These are phyloP conservation scores for Calidris pygmaea DNA, from an alignment of 2,113 vertebrate genomes.

Conservation along the genomic window DNA sequence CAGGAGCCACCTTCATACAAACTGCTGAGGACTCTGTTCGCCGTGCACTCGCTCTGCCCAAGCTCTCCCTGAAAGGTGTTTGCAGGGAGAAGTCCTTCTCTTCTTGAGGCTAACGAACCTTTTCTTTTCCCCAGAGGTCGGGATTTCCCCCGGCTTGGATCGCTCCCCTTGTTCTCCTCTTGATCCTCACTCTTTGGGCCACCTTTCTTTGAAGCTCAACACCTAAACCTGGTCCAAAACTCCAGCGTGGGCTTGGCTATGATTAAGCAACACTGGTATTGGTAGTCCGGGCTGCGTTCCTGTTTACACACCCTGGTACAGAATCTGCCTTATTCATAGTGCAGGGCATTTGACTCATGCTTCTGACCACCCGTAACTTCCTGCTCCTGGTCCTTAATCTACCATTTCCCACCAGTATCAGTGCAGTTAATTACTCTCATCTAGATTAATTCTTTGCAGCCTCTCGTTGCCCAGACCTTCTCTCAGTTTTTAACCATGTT, in stretches of 20 bases:
- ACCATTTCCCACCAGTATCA: background rate
- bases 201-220: background rate
- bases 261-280: background rate
- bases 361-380: background rate
- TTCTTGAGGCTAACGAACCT: background rate
- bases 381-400: background rate
- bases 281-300: background rate
- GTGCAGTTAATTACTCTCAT: background rate
- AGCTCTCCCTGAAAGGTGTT: background rate
- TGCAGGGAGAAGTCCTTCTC: background rate
- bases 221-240: background rate
- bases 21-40: background rate
- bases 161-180: background rate
- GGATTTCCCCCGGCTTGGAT: background rate
- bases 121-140: background rate
- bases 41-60: background rate
- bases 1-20: rapidly evolving
- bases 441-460: background rate
- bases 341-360: background rate
- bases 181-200: background rate
- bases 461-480: background rate
- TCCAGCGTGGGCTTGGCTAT: background rate
- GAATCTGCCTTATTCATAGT: background rate
- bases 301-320: background rate
- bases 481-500: background rate